Conservation (phyloP, 53 echinoderm and acorn worm genomes). For the Arbacia lixula region DNA sequence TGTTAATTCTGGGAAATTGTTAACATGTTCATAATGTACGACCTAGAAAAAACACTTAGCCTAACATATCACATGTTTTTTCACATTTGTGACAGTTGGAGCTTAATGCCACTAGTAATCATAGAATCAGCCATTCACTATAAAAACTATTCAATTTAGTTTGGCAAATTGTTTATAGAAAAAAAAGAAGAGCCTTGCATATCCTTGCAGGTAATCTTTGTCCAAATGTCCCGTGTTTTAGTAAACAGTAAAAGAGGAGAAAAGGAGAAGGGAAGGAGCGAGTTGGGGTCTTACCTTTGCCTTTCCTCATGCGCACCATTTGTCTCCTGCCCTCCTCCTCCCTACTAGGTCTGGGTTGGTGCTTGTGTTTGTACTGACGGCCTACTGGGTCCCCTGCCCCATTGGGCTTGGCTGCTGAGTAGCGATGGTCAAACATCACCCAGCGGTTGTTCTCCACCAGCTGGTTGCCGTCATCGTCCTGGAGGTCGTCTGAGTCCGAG, state of each 20-base stretch:
- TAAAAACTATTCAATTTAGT: too few species aligned
- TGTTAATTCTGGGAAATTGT: too few species aligned
- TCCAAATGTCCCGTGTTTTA: neutral
- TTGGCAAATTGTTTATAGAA: too few species aligned
- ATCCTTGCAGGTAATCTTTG: too few species aligned
- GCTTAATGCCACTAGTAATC: too few species aligned
- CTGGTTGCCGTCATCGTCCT: neutral
- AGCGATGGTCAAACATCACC: slow-evolving; percentile 53
- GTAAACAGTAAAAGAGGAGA: neutral
- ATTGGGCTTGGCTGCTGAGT: slow-evolving; percentile 20
- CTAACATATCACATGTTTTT: too few species aligned
- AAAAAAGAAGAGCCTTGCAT: too few species aligned
- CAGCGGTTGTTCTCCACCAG: slow-evolving; percentile 3
- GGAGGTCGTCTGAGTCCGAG: neutral
- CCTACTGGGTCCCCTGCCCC: neutral
- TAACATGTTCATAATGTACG: too few species aligned
- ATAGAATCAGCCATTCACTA: too few species aligned
- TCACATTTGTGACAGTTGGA: too few species aligned
- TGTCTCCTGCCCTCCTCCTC: slow-evolving; percentile 51
- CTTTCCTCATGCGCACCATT: slow-evolving; percentile 56
- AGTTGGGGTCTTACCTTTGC: slow-evolving; percentile 26
- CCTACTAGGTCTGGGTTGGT: slow-evolving; percentile 47
- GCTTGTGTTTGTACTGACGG: slow-evolving; percentile 45
- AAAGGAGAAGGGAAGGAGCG: neutral
- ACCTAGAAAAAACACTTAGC: too few species aligned